A percentile compares a stretch with the other conserved stretches of the same genome.
Evolutionary conservation across 1,140 invertebrate species (phyloP).

Genomic region (Anoplophora glabripennis): DNA sequence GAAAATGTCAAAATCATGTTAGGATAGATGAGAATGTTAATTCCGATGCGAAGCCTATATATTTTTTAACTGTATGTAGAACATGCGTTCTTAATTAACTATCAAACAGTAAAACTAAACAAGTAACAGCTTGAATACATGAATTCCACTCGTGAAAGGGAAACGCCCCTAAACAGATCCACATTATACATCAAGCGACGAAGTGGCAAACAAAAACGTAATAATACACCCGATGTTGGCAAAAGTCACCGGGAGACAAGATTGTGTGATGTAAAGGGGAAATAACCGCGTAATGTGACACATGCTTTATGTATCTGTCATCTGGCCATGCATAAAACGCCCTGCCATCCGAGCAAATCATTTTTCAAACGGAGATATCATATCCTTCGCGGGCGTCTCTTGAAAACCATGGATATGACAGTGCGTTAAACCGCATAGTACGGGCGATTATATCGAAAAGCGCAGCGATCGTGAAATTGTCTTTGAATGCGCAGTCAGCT

Average conservation of each 20-base stretch:
- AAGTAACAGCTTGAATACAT: too few relatives aligned
- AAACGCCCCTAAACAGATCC: too few relatives aligned
- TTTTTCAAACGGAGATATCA: constrained; percentile 11
- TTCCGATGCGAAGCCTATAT: too few relatives aligned
- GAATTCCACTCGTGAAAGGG: too few relatives aligned
- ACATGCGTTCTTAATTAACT: too few relatives aligned
- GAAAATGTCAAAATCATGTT: too few relatives aligned
- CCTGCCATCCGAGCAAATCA: not conserved
- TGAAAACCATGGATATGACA: not conserved
- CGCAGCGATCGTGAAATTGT: not conserved
- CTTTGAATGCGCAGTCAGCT: too few relatives aligned
- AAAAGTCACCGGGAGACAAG: constrained; percentile 18
- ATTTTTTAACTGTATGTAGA: too few relatives aligned
- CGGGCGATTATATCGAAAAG: too few relatives aligned
- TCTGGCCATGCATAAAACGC: constrained; percentile 7
- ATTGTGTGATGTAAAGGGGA: constrained; percentile 15
- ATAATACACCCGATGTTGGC: not conserved
- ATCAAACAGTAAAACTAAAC: too few relatives aligned
- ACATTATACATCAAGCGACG: not conserved
- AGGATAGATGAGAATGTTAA: too few relatives aligned
- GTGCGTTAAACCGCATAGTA: too few relatives aligned
- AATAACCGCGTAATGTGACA: constrained; percentile 23
- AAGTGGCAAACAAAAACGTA: constrained; percentile 5
- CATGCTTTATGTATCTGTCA: constrained; percentile 19
- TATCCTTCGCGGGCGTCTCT: not conserved